Evolutionary conservation across 2,113 vertebrate genomes (phyloP), one percentile per base, ranked within the genome.

Genomic region (Crotalus viridis): DNA sequence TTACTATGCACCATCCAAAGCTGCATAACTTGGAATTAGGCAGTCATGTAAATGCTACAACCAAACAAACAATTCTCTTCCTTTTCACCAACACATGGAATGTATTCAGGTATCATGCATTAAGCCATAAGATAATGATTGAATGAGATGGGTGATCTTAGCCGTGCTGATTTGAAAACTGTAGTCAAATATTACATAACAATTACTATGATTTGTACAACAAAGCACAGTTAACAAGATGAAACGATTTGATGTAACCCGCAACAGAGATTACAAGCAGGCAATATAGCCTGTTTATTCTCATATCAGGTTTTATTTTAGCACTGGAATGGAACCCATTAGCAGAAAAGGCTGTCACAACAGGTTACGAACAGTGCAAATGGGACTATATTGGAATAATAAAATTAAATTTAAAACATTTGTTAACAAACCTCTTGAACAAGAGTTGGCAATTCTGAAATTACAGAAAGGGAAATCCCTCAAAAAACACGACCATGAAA

Each of bases 291-390:
- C 92, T 94, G 69, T 24, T 93, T 48, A 89, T 54, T 2, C 10
- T 94, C 61, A 64, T 0, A 46, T 2, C 61, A 94, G 96, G 94
- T 89, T 64, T 93, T 91, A 94, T 19, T 95, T 48, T 94, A 94
- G 96, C 96, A 93, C 95, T 7, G 94, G 96, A 96, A 96, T 92
- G 94, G 95, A 94, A 97, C 96, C 95, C 85, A 17, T 94, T 85
- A 94, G 7, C 94, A 97, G 95, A 90, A 95, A 56, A 17, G 51
- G 90, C 96, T 94, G 93, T 8, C 88, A 81, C 74, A 93, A 95
- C 92, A 95, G 96, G 93, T 95, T 95, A 96, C 39, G 91, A 94
- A 93, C 95, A 95, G 95, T 92, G 95, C 95, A 91, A 39, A 2
- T 24, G n/a, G 90, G 93, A 59, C 7, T 43, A 2, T 13, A 33